Evolutionary conservation across 2,113 vertebrate species (phyloP), one percentile per base, ranked within the genome.

Genomic region (Corydoras maculifer): DNA sequence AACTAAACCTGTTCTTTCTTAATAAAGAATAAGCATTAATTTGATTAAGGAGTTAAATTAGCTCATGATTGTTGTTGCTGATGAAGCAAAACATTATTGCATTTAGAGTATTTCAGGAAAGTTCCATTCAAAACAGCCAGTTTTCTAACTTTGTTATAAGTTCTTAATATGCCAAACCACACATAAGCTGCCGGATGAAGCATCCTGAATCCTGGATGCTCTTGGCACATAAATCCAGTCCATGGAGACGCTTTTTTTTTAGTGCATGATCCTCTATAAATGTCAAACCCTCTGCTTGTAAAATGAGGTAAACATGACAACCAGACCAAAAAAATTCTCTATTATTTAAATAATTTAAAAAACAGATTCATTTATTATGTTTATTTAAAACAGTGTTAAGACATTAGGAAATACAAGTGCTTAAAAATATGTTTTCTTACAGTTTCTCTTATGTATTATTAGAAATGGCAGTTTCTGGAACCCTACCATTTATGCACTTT

Each of bases 141-240:
- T 73, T 78, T 76, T 80, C 71, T 77, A 69, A 74, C 51, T 80
- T 72, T 70, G 65, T 77, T 82, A 73, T 74, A 25, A 7, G 69
- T 50, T 35, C 18, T 13, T 49, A 71, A 54, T 50, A 58, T 32
- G 57, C 55, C 71, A 53, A 74, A 59, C 58, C 8, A 49, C 18
- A 54, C 18, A 54, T 73, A 65, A 64, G 15, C 70, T 65, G 60
- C 65, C 84, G 83, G 85, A 91, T 84, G 62, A 76, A 0, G 65
- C 78, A 80, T 86, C 84, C 88, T 88, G 85, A 78, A 87, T 91
- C 90, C 90, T 89, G 88, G 80, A 91, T 89, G 81, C 75, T 84
- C 77, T 51, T 60, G 9, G 48, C 55, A 48, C 49, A 63, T 87
- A 82, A 88, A 78, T 71, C 80, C 73, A 73, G 62, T 68, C 86